Conservation (phyloP, 2,797 vertebrate genomes). For the Vespertilio murinus region DNA sequence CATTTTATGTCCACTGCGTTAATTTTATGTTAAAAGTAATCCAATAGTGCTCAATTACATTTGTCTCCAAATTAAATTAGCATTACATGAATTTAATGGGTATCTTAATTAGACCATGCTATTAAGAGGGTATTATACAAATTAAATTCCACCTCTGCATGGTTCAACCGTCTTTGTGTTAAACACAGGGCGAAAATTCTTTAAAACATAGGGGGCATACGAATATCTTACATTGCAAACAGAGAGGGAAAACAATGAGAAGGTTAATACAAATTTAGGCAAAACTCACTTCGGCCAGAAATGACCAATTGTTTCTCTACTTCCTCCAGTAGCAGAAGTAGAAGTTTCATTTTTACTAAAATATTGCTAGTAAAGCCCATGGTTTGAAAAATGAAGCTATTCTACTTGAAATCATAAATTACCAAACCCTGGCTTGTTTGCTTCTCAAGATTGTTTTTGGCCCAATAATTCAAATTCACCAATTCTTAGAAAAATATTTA, state of each 20-base stretch:
- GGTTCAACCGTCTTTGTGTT: slow-evolving; percentile 37
- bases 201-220: slow-evolving; percentile 38
- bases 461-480: not conserved
- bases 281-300: not conserved
- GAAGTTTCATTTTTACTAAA: not conserved
- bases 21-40: slow-evolving; percentile 77
- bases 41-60: slow-evolving; percentile 43
- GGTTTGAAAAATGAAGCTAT: slow-evolving; percentile 11
- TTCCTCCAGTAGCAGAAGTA: not conserved
- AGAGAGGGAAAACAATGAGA: slow-evolving; percentile 9
- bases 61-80: slow-evolving; percentile 76
- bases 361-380: not conserved
- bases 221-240: slow-evolving; percentile 17
- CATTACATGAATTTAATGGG: slow-evolving; percentile 68
- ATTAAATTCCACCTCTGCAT: slow-evolving; percentile 64
- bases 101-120: slow-evolving; percentile 67
- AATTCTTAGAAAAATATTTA: not conserved
- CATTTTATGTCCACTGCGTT: slow-evolving; percentile 61
- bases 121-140: slow-evolving; percentile 73
- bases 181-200: slow-evolving; percentile 31
- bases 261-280: not conserved
- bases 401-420: not conserved
- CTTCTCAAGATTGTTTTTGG: not conserved
- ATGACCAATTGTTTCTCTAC: not conserved
- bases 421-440: not conserved